Percentiles rank a stretch among this genome's conserved stretches.
phyloP scores from a whole-genome alignment of 2,113 vertebrate species.

The Sphaerodactylus townsendi region DNA sequence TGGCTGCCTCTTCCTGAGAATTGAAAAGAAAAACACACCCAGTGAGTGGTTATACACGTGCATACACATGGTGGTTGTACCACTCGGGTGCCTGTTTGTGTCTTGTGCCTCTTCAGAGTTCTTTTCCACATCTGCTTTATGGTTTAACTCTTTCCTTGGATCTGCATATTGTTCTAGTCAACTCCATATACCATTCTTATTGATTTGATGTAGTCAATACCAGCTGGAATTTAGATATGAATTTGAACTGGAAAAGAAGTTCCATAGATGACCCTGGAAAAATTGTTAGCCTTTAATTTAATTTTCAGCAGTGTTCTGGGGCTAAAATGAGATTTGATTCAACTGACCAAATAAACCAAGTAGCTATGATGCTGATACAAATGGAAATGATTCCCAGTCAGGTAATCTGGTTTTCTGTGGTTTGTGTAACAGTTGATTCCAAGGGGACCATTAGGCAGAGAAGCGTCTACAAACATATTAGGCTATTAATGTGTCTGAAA shows the following conservation, averaged over 20 bases:
- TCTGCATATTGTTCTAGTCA: not conserved
- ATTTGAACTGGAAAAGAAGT: not conserved
- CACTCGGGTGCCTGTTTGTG: slow-evolving; percentile 64
- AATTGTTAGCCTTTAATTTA: not conserved
- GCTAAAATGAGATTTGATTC: not conserved
- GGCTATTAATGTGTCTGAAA: not conserved
- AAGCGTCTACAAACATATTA: not conserved
- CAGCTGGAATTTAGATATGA: not conserved
- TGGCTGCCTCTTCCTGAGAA: slow-evolving; percentile 86
- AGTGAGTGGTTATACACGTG: slow-evolving; percentile 75
- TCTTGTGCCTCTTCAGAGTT: not conserved
- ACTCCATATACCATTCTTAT: not conserved
- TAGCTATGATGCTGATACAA: not conserved
- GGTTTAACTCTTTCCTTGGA: not conserved
- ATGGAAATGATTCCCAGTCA: not conserved
- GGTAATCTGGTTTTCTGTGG: not conserved
- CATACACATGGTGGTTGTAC: slow-evolving; percentile 64
- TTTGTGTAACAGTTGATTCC: not conserved
- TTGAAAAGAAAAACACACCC: slow-evolving; percentile 84
- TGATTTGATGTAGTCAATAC: not conserved
- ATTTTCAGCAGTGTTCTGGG: no score
- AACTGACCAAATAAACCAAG: not conserved
- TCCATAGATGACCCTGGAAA: not conserved
- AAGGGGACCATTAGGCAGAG: not conserved
- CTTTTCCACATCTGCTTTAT: not conserved